Evolutionary conservation across 2,888 invertebrate species (phyloP).

Genomic region (Petrolisthes manimaculis): DNA sequence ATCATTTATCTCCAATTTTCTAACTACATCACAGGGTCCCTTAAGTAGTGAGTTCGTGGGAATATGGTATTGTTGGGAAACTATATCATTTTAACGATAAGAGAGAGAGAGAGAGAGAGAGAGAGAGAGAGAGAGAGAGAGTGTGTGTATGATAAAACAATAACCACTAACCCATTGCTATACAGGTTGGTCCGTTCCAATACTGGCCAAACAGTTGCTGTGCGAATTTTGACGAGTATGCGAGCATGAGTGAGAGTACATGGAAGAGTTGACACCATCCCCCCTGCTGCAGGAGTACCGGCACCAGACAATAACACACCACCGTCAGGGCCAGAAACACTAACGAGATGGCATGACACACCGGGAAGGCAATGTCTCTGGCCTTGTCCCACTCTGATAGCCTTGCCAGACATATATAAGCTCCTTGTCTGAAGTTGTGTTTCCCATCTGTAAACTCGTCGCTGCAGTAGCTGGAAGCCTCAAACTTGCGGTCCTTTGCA

Average conservation of each 20-base stretch:
- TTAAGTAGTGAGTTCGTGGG: too few species aligned
- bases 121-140: not conserved
- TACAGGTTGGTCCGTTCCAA: not conserved
- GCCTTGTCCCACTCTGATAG: not conserved
- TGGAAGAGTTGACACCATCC: conserved; percentile 45
- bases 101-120: not conserved
- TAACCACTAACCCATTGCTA: conserved; percentile 27
- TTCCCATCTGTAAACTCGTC: conserved; percentile 30
- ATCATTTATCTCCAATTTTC: too few species aligned
- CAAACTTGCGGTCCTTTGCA: not conserved
- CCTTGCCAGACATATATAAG: not conserved
- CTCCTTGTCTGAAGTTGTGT: not conserved
- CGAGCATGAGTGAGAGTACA: conserved; percentile 34
- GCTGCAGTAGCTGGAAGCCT: conserved; percentile 29
- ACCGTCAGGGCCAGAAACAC: conserved; percentile 20
- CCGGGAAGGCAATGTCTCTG: not conserved
- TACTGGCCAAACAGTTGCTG: not conserved
- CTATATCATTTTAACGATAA: not conserved
- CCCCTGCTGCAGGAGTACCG: conserved; percentile 11
- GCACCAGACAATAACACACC: conserved; percentile 27
- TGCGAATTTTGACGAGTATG: not conserved
- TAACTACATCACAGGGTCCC: too few species aligned
- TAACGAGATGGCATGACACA: conserved; percentile 17
- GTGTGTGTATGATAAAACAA: not conserved
- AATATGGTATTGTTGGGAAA: too few species aligned